Base-by-base conservation (phyloP, 2,888 invertebrate genomes). In the Piscicola geometra region DNA sequence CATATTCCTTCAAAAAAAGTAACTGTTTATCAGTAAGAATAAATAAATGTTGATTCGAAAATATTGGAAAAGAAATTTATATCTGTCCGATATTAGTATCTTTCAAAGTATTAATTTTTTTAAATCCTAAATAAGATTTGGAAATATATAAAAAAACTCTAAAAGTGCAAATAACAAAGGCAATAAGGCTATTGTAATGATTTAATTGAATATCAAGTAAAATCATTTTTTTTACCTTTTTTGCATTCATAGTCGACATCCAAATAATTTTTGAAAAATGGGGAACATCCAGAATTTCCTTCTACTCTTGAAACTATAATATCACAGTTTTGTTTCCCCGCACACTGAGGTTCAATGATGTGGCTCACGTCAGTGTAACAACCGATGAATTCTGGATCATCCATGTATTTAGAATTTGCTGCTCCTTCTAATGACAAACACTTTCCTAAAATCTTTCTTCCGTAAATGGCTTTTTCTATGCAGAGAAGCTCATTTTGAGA, bases 281-380 rank as follows among this genome's bases (percentile, higher is more conserved):
- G 41, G 71, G 25, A 32, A 71, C 71, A 71, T 12, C n/a, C 1
- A 28, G 71, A 36, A 28, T 28, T 30, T 3, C n/a, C 50, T 15
- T 41, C 28, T 25, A 71, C 50, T 47, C 50, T 41, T 12, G 71
- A 47, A 12, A 76, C 71, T 9, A 30, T 30, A 21, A 76, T 21
- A 28, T 71, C 71, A 50, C 76, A 76, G 25, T 35, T 36, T 5
- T 41, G 47, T 21, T 64, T 71, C 18, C 76, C 76, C 60, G 35
- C 33, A 35, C 76, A 76, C 35, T 72, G 47, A 25, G 50, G 3
- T 18, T 41, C 66, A 3, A 76, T 12, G n/a, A 76, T 25, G 1
- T 33, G 1, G 18, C 32, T 21, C 30, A 76, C 76, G 56, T 76
- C 76, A n/a, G 71, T 30, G 28, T 71, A 72, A n/a, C 76, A 76